Conservation (phyloP, 1,140 invertebrate species). For the Chlorops oryzae region DNA sequence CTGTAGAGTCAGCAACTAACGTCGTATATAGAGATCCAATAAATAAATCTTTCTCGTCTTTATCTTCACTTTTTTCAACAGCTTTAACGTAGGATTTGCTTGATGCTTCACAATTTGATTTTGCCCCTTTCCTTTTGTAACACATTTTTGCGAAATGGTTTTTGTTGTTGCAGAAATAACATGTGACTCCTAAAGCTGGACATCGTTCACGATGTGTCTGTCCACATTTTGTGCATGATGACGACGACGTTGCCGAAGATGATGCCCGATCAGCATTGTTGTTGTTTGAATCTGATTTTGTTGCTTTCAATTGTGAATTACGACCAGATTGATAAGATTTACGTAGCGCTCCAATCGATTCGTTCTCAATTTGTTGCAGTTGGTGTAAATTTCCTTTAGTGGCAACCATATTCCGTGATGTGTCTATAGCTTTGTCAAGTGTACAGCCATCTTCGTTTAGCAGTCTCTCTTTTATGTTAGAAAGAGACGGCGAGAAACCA, state of each 20-base stretch:
- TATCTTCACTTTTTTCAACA: constrained; percentile 7
- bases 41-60: constrained; percentile 4
- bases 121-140: constrained; percentile 9
- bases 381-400: neutral
- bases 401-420: neutral
- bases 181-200: constrained; percentile 19
- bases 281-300: neutral
- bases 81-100: neutral
- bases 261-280: neutral
- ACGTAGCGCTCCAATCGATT: no score
- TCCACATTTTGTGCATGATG: constrained; percentile 11
- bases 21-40: neutral
- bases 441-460: neutral
- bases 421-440: constrained; percentile 4
- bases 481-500: constrained; percentile 6
- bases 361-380: no score
- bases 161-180: constrained; percentile 18
- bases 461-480: constrained; percentile 7
- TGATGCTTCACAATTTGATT: constrained; percentile 1
- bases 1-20: neutral
- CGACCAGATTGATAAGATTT: no score
- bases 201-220: constrained; percentile 15
- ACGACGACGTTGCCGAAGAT: no score
- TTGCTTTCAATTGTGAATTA: neutral
- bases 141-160: constrained; percentile 23